Base-by-base conservation (phyloP, 1,140 invertebrate genomes). In the Lycorma delicatula region DNA sequence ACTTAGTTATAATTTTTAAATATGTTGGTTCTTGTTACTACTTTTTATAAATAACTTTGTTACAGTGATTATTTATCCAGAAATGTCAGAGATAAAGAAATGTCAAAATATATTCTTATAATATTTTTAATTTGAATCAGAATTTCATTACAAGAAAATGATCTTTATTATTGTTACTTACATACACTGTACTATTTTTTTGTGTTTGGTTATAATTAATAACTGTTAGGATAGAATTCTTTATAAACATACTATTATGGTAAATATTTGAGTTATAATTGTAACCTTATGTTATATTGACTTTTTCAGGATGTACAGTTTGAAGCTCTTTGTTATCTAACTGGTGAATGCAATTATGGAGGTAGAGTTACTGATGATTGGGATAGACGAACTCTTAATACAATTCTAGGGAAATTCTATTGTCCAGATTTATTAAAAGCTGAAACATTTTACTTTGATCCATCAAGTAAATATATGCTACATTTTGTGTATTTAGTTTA, bases 291-390 rank as follows among this genome's bases (percentile, higher is more conserved):
- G n/a, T n/a, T n/a, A n/a, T n/a, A n/a, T n/a, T n/a, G n/a, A n/a
- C n/a, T n/a, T n/a, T n/a, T n/a, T n/a, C 59, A 85, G 72, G 83
- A 90, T 44, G 82, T 96, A 0, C 92, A 93, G 67, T 94, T 87
- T 69, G 89, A 91, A 46, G 93, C 93, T 0, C 68, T 98, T 6
- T 78, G 82, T 4, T 97, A 97, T 74, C 72, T 97, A 54, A 94
- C 88, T 0, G 93, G 93, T 9, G 93, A 97, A 75, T 97, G 93
- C 68, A 97, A 97, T 76, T 98, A 98, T 66, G 95, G 95, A 23
- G 93, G 95, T 0, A 79, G 91, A 67, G 92, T 97, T 1, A 97
- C 92, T 0, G 93, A 97, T 68, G 87, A 95, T 66, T 94, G 91
- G 89, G 95, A 98, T 75, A 78, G 92, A 47, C 78, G 93, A 50